Evolutionary conservation across 2,888 invertebrate species (phyloP).

Genomic region (Eurois occulta): DNA sequence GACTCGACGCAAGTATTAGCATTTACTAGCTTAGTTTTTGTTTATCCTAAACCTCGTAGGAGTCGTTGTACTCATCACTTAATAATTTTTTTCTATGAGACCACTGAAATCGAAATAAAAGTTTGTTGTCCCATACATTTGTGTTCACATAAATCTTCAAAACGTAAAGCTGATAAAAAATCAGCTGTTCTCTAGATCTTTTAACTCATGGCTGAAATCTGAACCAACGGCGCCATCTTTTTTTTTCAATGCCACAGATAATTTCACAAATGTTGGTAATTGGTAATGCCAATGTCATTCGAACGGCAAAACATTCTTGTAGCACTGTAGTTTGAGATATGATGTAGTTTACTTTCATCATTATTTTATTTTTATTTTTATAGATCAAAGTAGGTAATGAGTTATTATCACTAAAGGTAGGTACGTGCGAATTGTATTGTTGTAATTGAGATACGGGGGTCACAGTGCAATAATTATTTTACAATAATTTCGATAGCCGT

Average conservation of each 20-base stretch:
- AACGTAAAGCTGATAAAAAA: not conserved
- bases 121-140: not conserved
- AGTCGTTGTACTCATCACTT: not conserved
- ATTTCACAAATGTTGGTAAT: not conserved
- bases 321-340: not conserved
- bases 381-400: not conserved
- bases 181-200: not conserved
- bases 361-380: not conserved
- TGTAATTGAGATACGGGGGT: constrained; percentile 21
- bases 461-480: constrained; percentile 25
- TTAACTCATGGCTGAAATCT: not conserved
- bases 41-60: not conserved
- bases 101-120: not conserved
- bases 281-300: not conserved
- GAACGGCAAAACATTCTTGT: not conserved
- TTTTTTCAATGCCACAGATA: not conserved
- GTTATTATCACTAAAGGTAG: not conserved
- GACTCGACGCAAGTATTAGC: too few relatives aligned
- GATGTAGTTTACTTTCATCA: not conserved
- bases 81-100: not conserved
- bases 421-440: constrained; percentile 27
- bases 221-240: not conserved
- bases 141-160: not conserved
- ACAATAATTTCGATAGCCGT: constrained; percentile 29
- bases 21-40: too few relatives aligned